phyloP scores from a whole-genome alignment of 2,113 vertebrate genomes.

The Dicaeum eximium region DNA sequence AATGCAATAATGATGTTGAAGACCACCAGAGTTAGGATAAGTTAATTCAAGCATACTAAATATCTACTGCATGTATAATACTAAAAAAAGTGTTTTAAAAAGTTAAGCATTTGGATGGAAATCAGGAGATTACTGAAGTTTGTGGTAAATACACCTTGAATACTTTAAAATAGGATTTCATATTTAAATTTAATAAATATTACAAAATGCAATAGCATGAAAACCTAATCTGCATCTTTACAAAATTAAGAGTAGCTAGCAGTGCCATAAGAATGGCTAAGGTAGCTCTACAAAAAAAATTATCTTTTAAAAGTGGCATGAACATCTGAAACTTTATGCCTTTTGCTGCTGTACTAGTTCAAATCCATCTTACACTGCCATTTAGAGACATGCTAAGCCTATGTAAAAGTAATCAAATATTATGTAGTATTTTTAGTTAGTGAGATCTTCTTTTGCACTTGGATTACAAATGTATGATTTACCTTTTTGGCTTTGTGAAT shows the following conservation, averaged over 20 bases:
- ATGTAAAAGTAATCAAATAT: background rate
- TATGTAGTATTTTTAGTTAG: background rate
- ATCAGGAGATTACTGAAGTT: background rate
- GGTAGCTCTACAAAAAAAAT: background rate
- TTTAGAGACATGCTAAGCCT: background rate
- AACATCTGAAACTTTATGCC: background rate
- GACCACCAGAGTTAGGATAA: background rate
- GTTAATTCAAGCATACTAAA: background rate
- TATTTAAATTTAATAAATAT: background rate
- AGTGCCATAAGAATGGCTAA: background rate
- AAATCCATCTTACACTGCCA: background rate
- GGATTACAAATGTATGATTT: background rate
- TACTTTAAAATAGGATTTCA: background rate
- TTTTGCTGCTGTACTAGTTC: background rate
- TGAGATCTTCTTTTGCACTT: background rate
- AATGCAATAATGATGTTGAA: background rate
- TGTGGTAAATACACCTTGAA: background rate
- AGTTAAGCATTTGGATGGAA: background rate
- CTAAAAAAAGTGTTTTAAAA: background rate
- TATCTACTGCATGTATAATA: background rate
- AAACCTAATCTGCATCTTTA: background rate
- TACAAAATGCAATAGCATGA: background rate
- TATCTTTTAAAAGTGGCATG: background rate
- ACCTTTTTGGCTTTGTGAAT: background rate
- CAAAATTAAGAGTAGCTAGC: background rate